These are phyloP conservation scores for Oryzias dopingdopingensis DNA, from an alignment of 2,797 vertebrate genomes.

Conservation along the genomic window DNA sequence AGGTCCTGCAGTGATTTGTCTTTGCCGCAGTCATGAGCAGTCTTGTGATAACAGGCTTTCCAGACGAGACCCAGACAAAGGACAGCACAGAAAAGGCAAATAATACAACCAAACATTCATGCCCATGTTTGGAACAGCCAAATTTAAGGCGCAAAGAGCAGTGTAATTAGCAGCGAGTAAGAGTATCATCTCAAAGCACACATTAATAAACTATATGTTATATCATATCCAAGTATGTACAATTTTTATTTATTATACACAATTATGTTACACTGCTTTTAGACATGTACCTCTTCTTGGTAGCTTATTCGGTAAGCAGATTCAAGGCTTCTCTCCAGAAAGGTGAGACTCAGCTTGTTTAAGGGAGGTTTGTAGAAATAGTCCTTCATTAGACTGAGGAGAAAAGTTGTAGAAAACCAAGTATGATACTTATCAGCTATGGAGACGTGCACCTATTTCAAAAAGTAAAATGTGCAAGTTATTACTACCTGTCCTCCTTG, in stretches of 20 bases:
- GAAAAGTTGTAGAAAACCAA: conserved; percentile 11
- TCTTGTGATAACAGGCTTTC: conserved; percentile 44
- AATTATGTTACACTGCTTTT: conserved; percentile 5
- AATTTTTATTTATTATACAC: conserved; percentile 2
- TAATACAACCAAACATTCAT: background rate
- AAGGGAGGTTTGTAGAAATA: conserved; percentile 98
- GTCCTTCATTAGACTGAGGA: conserved; percentile 93
- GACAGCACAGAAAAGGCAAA: background rate
- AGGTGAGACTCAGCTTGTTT: conserved; percentile 95
- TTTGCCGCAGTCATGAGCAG: conserved; percentile 73
- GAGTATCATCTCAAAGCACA: background rate
- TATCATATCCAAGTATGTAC: background rate
- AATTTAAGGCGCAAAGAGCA: background rate
- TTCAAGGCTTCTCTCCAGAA: conserved; percentile 90
- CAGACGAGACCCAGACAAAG: conserved; percentile 29
- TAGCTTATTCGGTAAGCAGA: conserved; percentile 89
- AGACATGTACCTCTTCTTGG: conserved; percentile 87
- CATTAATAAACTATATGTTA: background rate
- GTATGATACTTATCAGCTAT: no score
- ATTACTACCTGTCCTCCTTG: conserved; percentile 92
- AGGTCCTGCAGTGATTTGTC: conserved; percentile 67
- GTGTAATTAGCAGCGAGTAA: background rate
- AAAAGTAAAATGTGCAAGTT: background rate
- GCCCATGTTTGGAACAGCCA: background rate
- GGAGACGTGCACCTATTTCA: no score